Percentiles rank a stretch among this genome's conserved stretches.
phyloP scores from a whole-genome alignment of 2,113 vertebrate genomes.

The human (Homo sapiens) region DNA sequence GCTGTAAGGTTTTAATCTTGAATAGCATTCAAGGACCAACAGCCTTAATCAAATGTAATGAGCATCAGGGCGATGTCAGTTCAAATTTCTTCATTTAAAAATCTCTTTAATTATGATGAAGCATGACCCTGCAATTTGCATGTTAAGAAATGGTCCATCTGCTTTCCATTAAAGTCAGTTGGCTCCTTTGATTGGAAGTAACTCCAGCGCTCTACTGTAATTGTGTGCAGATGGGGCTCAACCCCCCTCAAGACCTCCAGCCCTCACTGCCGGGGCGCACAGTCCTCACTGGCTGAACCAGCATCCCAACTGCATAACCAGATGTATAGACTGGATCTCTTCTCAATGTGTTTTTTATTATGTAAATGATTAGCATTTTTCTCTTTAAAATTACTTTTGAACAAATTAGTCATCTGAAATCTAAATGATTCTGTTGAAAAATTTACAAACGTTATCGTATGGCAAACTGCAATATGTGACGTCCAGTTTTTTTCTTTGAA shows the following conservation, averaged over 20 bases:
- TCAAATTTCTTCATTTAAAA: constrained; percentile 61
- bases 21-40: neutral
- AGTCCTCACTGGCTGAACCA: constrained; percentile 46
- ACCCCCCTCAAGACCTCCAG: constrained; percentile 45
- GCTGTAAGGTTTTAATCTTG: neutral
- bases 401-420: constrained; percentile 67
- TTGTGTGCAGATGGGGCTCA: constrained; percentile 77
- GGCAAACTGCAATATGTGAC: neutral
- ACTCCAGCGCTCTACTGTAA: constrained; percentile 74
- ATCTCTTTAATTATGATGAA: constrained; percentile 73
- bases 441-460: neutral
- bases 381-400: neutral
- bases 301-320: constrained; percentile 65
- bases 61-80: constrained; percentile 36
- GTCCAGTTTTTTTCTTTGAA: neutral
- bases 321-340: constrained; percentile 69
- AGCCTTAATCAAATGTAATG: neutral
- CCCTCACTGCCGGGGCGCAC: constrained; percentile 36
- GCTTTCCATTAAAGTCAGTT: constrained; percentile 79
- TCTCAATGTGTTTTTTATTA: constrained; percentile 72
- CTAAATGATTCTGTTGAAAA: constrained; percentile 18
- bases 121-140: constrained; percentile 69
- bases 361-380: constrained; percentile 55
- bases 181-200: constrained; percentile 79
- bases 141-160: constrained; percentile 79